Percentiles rank a stretch among this genome's conserved stretches.
Evolutionary conservation across 2,888 invertebrate genomes (phyloP).

Genomic region (Dysmachus trigonus): DNA sequence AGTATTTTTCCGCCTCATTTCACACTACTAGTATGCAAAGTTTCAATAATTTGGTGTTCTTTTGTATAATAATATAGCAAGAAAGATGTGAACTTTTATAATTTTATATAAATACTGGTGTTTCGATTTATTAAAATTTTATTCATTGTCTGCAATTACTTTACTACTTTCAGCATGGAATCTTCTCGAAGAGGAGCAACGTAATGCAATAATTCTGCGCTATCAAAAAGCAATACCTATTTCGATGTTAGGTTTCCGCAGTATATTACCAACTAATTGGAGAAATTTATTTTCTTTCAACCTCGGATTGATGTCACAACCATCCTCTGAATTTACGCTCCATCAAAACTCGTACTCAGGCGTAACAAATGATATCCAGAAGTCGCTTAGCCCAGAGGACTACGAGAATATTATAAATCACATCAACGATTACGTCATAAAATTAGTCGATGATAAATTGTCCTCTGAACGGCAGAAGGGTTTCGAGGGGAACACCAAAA

Average conservation of each 20-base stretch:
- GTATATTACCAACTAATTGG: slow-evolving; percentile 47
- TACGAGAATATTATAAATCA: slow-evolving; percentile 61
- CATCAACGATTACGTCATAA: slow-evolving; percentile 61
- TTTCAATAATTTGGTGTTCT: too few species aligned
- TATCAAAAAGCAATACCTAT: slow-evolving; percentile 56
- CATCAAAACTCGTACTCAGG: slow-evolving; percentile 46
- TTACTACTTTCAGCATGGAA: slow-evolving; percentile 56
- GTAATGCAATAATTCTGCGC: slow-evolving; percentile 56
- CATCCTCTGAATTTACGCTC: slow-evolving; percentile 44
- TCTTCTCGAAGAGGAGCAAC: slow-evolving; percentile 61
- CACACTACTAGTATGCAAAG: too few species aligned
- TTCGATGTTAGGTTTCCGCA: slow-evolving; percentile 55
- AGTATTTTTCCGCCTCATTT: too few species aligned
- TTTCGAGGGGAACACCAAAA: slow-evolving; percentile 32
- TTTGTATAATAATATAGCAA: not conserved
- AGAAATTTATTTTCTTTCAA: slow-evolving; percentile 49
- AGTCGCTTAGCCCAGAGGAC: slow-evolving; percentile 59
- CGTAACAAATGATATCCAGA: slow-evolving; percentile 53
- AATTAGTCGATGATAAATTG: slow-evolving; percentile 59
- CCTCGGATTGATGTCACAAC: slow-evolving; percentile 48
- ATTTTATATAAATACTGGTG: not conserved
- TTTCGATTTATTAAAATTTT: not conserved
- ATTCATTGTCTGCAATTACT: not conserved
- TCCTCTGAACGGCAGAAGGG: slow-evolving; percentile 52
- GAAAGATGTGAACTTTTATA: not conserved